These are phyloP conservation scores for Aphis gossypii DNA, from an alignment of 1,140 invertebrate genomes.

Conservation along the genomic window DNA sequence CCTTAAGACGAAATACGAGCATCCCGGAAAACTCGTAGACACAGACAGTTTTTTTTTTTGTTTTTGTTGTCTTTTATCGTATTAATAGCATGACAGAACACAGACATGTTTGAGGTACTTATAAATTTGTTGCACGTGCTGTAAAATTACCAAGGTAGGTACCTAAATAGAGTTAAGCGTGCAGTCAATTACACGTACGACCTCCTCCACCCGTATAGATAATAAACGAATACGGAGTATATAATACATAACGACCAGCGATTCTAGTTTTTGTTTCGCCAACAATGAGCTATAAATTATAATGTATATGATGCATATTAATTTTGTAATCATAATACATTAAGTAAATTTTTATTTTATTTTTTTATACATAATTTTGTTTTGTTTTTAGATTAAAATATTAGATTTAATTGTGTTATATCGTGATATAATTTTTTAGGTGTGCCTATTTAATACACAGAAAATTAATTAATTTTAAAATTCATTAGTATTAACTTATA, in stretches of 20 bases:
- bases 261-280: neutral
- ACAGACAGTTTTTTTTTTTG: constrained; percentile 14
- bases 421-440: neutral
- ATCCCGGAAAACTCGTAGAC: neutral
- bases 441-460: neutral
- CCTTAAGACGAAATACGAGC: constrained; percentile 25
- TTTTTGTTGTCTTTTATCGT: neutral
- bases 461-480: neutral
- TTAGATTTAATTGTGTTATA: neutral
- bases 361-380: neutral
- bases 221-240: neutral
- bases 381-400: neutral
- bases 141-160: neutral
- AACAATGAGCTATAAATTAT: neutral
- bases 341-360: neutral
- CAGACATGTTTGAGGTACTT: neutral
- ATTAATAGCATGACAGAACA: neutral
- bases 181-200: neutral
- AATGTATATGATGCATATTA: neutral
- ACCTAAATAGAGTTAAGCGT: neutral
- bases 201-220: neutral
- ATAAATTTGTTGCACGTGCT: constrained; percentile 29
- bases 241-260: neutral
- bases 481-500: neutral
- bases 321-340: neutral